phyloP scores from a whole-genome alignment of 1,140 invertebrate species.

The Tachypleus tridentatus region DNA sequence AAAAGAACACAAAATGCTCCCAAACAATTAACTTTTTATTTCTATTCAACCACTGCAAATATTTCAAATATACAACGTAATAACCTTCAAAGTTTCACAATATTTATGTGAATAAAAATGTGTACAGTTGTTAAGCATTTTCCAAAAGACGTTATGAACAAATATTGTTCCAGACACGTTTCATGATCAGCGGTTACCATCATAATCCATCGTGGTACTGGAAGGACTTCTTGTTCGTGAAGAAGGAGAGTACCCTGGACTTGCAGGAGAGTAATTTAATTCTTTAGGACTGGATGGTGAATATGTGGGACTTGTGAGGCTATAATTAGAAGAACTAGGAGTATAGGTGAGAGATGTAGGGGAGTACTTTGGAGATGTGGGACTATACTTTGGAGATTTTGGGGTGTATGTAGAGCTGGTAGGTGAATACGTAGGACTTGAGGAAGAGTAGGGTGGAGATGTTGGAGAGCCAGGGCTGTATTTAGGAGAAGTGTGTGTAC shows the following conservation, averaged over 20 bases:
- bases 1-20: no score
- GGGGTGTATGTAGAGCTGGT: constrained; percentile 62
- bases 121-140: no score
- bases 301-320: constrained; percentile 33
- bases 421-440: constrained; percentile 67
- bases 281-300: constrained; percentile 60
- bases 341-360: constrained; percentile 48
- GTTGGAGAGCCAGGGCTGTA: constrained; percentile 79
- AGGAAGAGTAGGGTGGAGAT: constrained; percentile 56
- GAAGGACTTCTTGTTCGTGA: constrained; percentile 35
- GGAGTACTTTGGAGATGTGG: constrained; percentile 62
- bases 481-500: constrained; percentile 49
- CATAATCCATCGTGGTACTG: constrained; percentile 28
- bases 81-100: no score
- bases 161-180: no score
- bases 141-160: no score
- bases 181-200: background rate
- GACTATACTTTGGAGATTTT: constrained; percentile 39
- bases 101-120: no score
- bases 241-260: no score
- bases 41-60: no score
- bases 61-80: no score
- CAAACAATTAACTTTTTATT: no score
- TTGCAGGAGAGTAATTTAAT: constrained; percentile 45
- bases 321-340: constrained; percentile 36